Base-by-base conservation (phyloP, 2,113 vertebrate species). In the Cyprichromis sp. region DNA sequence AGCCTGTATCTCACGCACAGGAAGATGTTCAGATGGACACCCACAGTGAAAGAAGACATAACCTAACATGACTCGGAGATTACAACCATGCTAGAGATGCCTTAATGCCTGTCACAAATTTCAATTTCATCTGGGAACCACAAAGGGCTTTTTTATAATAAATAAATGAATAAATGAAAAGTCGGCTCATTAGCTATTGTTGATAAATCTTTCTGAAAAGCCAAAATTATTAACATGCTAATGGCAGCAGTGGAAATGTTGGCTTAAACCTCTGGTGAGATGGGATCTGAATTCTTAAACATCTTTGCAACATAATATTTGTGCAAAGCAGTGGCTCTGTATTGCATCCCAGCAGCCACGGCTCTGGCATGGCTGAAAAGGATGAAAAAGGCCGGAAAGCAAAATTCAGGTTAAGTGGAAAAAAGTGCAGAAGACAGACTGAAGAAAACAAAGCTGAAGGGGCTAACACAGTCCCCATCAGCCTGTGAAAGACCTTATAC, bases 391-490 rank as follows among this genome's bases (percentile, higher is more conserved):
- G 31, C 16, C 2, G 5, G 17, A n/a, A 53, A 21, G 40, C 21
- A 45, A 13, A 59, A 38, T 16, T 53, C 26, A 38, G 66, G 24
- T 84, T 52, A 80, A 86, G 47, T 63, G 59, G 24, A 73, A 6
- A 73, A 26, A 45, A 26, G 21, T 50, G 17, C 29, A 34, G 40
- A 81, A 63, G 29, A 79, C 8, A 6, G 82, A 38, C 4, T 79
- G 24, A 89, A 68, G 31, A 34, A 84, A 61, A 76, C 31, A 61
- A 45, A 63, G 87, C 63, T 84, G 24, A 54, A 76, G 24, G 24
- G 38, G 2, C 36, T 82, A 54, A 84, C 53, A 3, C 50, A 26
- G 50, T 84, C 9, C 63, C 83, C 76, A 54, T 55, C 54, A 78
- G 84, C 17, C 61, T 81, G 36, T 81, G 11, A 82, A 85, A 38